phyloP scores from a whole-genome alignment of 2,888 invertebrate species.

The Schrankia costaestrigalis region DNA sequence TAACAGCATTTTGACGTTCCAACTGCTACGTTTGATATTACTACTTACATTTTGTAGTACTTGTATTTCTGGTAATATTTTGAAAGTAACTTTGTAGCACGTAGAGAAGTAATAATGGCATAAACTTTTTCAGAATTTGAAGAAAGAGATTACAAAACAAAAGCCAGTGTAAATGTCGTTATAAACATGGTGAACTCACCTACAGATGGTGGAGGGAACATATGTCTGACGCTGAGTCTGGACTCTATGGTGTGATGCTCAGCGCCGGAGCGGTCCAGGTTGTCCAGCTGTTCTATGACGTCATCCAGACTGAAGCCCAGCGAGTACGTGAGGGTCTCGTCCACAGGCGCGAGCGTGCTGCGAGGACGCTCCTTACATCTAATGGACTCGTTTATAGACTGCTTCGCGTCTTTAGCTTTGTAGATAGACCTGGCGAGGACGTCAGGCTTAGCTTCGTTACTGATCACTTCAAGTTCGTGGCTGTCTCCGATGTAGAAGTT shows the following conservation, averaged over 20 bases:
- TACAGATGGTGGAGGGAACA: conserved; percentile 60
- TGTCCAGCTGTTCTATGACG: conserved; percentile 44
- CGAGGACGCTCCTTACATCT: conserved; percentile 49
- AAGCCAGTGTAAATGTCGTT: background rate
- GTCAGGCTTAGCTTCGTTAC: conserved; percentile 14
- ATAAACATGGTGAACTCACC: conserved; percentile 39
- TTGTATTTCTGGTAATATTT: no score
- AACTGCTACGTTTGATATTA: no score
- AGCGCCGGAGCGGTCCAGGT: conserved; percentile 61
- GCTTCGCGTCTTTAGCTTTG: conserved; percentile 61
- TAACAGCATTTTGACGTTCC: no score
- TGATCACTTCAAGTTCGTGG: conserved; percentile 21
- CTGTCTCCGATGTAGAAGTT: conserved; percentile 62
- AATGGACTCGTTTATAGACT: conserved; percentile 62
- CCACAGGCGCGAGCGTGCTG: conserved; percentile 41
- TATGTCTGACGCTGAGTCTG: conserved; percentile 43
- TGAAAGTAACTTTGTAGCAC: no score
- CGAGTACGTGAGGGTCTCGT: conserved; percentile 43
- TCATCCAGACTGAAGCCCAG: conserved; percentile 44
- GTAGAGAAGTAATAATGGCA: background rate
- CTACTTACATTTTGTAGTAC: no score
- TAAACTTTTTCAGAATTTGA: background rate
- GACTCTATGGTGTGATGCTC: conserved; percentile 58
- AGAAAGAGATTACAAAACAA: conserved; percentile 1
- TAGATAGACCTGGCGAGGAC: conserved; percentile 28